Evolutionary conservation across 2,113 vertebrate genomes (phyloP).

Genomic region (Chitala chitala): DNA sequence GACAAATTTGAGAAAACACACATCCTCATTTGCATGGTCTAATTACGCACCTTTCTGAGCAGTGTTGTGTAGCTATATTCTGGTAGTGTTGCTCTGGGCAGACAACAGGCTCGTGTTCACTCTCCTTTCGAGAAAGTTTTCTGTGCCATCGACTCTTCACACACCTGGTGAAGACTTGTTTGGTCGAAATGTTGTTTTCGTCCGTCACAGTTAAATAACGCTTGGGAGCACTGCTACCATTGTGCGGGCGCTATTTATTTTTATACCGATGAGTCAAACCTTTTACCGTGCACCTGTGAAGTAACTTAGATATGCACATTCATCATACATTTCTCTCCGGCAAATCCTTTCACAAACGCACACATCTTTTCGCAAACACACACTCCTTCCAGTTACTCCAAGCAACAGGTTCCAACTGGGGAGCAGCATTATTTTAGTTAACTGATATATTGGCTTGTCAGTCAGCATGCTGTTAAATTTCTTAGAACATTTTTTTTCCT

Average conservation of each 20-base stretch:
- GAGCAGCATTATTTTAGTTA: not conserved
- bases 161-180: constrained; percentile 7
- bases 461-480: constrained; percentile 1
- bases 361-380: not conserved
- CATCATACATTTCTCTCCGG: not conserved
- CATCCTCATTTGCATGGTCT: too few species aligned
- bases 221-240: not conserved
- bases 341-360: not conserved
- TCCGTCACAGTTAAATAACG: not conserved
- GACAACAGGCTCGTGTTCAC: too few species aligned
- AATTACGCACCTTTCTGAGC: too few species aligned
- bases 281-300: constrained; percentile 1
- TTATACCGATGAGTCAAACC: constrained; percentile 2
- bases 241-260: not conserved
- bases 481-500: not conserved
- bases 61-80: too few species aligned
- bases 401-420: not conserved
- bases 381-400: not conserved
- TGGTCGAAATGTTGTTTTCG: constrained; percentile 11
- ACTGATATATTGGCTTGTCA: not conserved
- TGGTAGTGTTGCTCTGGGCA: too few species aligned
- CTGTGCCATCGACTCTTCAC: not conserved
- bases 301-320: not conserved
- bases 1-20: too few species aligned
- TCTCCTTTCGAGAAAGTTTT: not conserved